Base-by-base conservation (phyloP, 53 echinoderm and acorn worm genomes). In the Antedon mediterranea region DNA sequence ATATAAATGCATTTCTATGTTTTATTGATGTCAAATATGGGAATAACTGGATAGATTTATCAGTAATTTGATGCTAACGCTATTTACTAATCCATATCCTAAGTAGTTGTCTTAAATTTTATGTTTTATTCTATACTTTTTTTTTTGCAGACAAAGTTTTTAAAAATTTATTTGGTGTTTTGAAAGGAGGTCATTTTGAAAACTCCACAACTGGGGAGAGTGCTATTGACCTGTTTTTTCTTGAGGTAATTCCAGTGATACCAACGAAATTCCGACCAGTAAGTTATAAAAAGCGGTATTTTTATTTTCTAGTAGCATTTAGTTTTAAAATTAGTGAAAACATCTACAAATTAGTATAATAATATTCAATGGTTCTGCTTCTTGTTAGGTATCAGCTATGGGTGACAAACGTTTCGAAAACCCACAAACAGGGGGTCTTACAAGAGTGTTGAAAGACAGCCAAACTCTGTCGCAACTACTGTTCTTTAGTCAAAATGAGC, bases 181-280 rank as follows among this genome's bases (percentile, higher is more conserved):
- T 85, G 15, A 72, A 78, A 37, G 31, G 77, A 4, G 72, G 72
- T 30, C 43, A 71, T 30, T 30, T 15, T 72, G 76, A 31, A 20
- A 76, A 76, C 33, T 57, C 43, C 27, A 43, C 77, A 34, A 28
- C 0, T 31, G 80, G 71, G 18, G 32, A 71, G 26, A 28, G 86
- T 0, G 80, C 89, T 0, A 79, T 90, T 4, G 89, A 92, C 75
- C 82, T 89, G 26, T 88, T 97, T 72, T 97, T 97, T 77, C 72
- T 92, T 5, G 97, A 97, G 32, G 81, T 88, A 0, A 44, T 97
- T 0, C 97, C 97, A 41, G 92, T 97, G 31, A 87, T 85, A 34
- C 88, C 92, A 0, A 83, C 92, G 27, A 97, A 89, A 71, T 97
- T 97, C 43, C 86, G 97, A 92, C 97, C 97, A 14, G 97, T 92